A percentile compares a stretch with the other conserved stretches of the same genome.
Conservation (phyloP, 1,140 invertebrate genomes). For the Drosophila pseudoananassae region DNA sequence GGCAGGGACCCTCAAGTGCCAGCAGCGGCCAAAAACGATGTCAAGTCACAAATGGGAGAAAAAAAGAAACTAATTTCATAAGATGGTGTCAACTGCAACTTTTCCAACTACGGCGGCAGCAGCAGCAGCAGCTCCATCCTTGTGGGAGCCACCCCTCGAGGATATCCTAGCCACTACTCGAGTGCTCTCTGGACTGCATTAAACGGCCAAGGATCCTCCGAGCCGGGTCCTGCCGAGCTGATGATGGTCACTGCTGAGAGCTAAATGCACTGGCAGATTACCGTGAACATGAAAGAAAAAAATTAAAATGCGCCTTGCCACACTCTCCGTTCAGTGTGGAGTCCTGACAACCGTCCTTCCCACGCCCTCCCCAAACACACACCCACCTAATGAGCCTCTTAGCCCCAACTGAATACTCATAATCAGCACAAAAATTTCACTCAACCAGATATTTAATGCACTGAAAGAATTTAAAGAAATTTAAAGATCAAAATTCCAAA, state of each 20-base stretch:
- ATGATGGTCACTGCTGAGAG: slow-evolving; percentile 31
- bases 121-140: slow-evolving; percentile 6
- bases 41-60: slow-evolving; percentile 54
- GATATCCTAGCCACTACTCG: slow-evolving; percentile 21
- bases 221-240: slow-evolving; percentile 12
- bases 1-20: slow-evolving; percentile 30
- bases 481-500: neutral
- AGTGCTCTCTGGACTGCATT: slow-evolving; percentile 55
- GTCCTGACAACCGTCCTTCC: neutral
- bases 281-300: slow-evolving; percentile 9
- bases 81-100: slow-evolving; percentile 69
- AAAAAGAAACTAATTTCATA: slow-evolving; percentile 60
- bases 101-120: slow-evolving; percentile 17
- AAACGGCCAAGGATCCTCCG: slow-evolving; percentile 28
- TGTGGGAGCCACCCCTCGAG: slow-evolving; percentile 9
- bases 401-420: slow-evolving; percentile 27
- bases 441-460: slow-evolving; percentile 10
- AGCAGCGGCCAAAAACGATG: slow-evolving; percentile 51
- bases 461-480: neutral
- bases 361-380: neutral
- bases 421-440: slow-evolving; percentile 40
- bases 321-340: neutral
- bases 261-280: slow-evolving; percentile 54
- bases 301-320: slow-evolving; percentile 33
- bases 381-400: slow-evolving; percentile 41